These are phyloP conservation scores for Perca fluviatilis DNA, from an alignment of 2,113 vertebrate species.

Conservation along the genomic window DNA sequence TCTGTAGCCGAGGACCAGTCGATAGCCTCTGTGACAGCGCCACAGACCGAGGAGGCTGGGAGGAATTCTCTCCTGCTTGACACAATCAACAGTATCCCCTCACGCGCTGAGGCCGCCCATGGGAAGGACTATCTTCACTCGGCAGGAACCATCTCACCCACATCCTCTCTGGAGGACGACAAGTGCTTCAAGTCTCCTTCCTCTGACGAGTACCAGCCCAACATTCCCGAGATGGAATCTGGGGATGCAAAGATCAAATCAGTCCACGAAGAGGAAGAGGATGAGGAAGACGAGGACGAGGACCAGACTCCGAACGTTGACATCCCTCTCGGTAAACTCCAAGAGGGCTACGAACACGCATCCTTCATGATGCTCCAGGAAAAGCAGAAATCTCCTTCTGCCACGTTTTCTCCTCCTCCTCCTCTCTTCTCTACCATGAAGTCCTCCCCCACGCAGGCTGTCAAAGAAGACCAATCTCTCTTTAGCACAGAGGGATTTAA, in stretches of 20 bases:
- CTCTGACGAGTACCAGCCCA: constrained; percentile 90
- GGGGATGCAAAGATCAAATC: constrained; percentile 79
- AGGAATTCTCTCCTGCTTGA: constrained; percentile 92
- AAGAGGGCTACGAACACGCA: constrained; percentile 83
- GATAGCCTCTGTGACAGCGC: constrained; percentile 93
- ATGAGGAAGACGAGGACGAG: constrained; percentile 89
- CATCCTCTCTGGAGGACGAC: constrained; percentile 97
- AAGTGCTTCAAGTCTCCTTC: constrained; percentile 97
- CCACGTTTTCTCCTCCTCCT: constrained; percentile 33
- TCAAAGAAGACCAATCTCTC: constrained; percentile 48
- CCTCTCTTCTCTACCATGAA: constrained; percentile 32
- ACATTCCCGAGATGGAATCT: constrained; percentile 84
- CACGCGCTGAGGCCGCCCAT: constrained; percentile 90
- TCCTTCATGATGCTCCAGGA: constrained; percentile 81
- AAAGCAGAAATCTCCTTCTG: constrained; percentile 64
- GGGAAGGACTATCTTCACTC: constrained; percentile 96
- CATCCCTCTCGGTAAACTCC: constrained; percentile 87
- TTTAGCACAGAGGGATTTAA: constrained; percentile 58
- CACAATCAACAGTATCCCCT: constrained; percentile 91
- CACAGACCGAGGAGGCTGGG: constrained; percentile 93
- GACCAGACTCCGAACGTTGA: constrained; percentile 87
- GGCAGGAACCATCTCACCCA: constrained; percentile 96
- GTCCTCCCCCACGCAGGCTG: constrained; percentile 47
- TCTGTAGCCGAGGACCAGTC: constrained; percentile 98
- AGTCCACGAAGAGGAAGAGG: constrained; percentile 84